Conservation (phyloP, 2,797 vertebrate genomes). For the Mustela erminea region DNA sequence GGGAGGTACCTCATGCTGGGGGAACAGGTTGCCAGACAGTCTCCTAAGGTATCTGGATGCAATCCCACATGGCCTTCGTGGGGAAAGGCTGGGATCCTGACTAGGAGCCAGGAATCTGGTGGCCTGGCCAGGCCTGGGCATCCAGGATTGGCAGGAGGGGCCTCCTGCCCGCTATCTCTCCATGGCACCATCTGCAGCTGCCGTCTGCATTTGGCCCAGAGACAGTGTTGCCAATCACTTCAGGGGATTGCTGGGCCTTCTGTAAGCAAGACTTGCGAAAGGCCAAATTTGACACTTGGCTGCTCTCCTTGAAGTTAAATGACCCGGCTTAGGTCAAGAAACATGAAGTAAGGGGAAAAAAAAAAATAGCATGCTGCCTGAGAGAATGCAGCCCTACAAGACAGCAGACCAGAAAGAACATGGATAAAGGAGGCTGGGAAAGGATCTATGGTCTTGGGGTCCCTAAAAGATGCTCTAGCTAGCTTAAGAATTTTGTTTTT, state of each 20-base stretch:
- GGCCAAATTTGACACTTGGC: slow-evolving; percentile 77
- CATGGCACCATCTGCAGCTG: slow-evolving; percentile 81
- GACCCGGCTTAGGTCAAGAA: slow-evolving; percentile 62
- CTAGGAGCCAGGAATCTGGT: slow-evolving; percentile 75
- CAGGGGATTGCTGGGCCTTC: slow-evolving; percentile 65
- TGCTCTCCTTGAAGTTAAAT: slow-evolving; percentile 67
- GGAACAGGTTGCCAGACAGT: slow-evolving; percentile 84
- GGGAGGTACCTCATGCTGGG: slow-evolving; percentile 71
- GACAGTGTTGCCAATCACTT: slow-evolving; percentile 65
- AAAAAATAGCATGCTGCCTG: background rate
- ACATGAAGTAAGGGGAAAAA: background rate
- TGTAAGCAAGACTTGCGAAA: slow-evolving; percentile 71
- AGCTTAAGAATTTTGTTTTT: background rate
- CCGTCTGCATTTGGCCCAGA: slow-evolving; percentile 78
- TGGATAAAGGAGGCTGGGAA: background rate
- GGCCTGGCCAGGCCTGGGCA: slow-evolving; percentile 6
- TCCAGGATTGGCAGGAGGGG: slow-evolving; percentile 67
- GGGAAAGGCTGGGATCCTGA: slow-evolving; percentile 70
- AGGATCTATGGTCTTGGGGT: background rate
- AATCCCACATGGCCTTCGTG: slow-evolving; percentile 60
- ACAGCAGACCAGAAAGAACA: background rate
- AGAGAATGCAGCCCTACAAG: background rate
- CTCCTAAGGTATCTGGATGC: slow-evolving; percentile 82
- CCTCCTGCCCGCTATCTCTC: slow-evolving; percentile 33
- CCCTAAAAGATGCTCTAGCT: background rate